Percentiles rank a stretch among this genome's conserved stretches.
phyloP scores from a whole-genome alignment of 2,888 invertebrate genomes.

The Dicycla oo region DNA sequence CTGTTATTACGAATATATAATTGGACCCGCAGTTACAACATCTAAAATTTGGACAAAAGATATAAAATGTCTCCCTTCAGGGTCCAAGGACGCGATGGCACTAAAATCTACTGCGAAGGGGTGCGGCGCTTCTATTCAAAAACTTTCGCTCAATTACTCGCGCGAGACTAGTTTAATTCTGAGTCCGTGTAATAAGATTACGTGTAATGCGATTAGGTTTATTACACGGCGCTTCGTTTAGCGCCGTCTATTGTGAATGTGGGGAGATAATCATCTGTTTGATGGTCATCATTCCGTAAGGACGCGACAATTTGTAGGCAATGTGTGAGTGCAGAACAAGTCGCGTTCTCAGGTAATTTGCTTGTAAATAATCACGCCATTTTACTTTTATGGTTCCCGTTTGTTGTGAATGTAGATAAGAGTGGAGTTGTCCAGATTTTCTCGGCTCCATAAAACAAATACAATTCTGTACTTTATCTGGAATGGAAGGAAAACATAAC shows the following conservation, averaged over 20 bases:
- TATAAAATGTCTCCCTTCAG: slow-evolving; percentile 65
- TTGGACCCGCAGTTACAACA: slow-evolving; percentile 62
- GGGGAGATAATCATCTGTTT: slow-evolving; percentile 62
- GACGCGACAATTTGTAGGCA: slow-evolving; percentile 43
- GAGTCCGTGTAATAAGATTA: slow-evolving; percentile 68
- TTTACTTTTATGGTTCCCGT: slow-evolving; percentile 50
- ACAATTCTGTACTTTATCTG: slow-evolving; percentile 42
- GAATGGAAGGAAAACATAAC: slow-evolving; percentile 24
- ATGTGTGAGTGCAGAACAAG: slow-evolving; percentile 46
- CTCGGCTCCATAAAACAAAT: slow-evolving; percentile 32
- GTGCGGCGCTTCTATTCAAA: slow-evolving; percentile 62
- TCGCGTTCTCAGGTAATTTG: slow-evolving; percentile 56
- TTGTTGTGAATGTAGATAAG: slow-evolving; percentile 48
- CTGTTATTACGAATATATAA: slow-evolving; percentile 64
- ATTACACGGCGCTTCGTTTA: slow-evolving; percentile 62
- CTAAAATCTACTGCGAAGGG: slow-evolving; percentile 55
- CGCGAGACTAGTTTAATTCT: slow-evolving; percentile 67
- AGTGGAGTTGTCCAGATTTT: slow-evolving; percentile 55
- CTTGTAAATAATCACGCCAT: slow-evolving; percentile 58
- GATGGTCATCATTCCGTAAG: slow-evolving; percentile 50
- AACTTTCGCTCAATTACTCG: slow-evolving; percentile 70
- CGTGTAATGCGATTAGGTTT: slow-evolving; percentile 64
- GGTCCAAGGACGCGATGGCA: slow-evolving; percentile 56
- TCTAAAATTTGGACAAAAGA: slow-evolving; percentile 65
- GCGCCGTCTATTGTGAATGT: slow-evolving; percentile 61